Base-by-base conservation (phyloP, 2,797 vertebrate genomes). In the Bucorvus abyssinicus region DNA sequence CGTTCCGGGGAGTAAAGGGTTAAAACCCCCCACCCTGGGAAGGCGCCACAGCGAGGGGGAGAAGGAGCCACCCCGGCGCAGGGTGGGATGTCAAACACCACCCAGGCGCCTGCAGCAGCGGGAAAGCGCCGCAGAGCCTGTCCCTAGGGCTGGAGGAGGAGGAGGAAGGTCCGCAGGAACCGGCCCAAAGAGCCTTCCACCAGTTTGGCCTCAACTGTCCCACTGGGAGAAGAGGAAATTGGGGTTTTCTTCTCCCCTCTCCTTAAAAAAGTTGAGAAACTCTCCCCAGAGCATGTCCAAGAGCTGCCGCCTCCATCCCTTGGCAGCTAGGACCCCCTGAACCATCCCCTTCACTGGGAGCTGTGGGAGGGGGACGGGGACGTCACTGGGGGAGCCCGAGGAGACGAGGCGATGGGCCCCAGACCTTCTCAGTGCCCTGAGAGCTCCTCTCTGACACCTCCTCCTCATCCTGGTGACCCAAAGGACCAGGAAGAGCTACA, bases 251-350 rank as follows among this genome's bases (percentile, higher is more conserved):
- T 23, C 13, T 14, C 16, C 32, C n/a, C 9, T 7, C 30, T 53
- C 14, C 59, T 57, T n/a, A 16, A 42, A 44, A 17, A 57, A 52
- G 7, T 5, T 40, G 7, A 14, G 20, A 8, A 63, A 26, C 10
- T 34, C 81, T 12, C 21, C 7, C 18, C 32, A 59, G 44, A 17
- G 26, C 34, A 8, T 3, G 5, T 9, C 40, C 38, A 42, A 30
- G 34, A 19, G n/a, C 14, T 2, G 44, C 27, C 12, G 18, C 0
- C 3, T 4, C 6, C 14, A 6, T 40, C 17, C 18, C 63, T 36
- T 11, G 2, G 55, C 1, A 0, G 50, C 12, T 4, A 9, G 8
- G 44, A 82, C 45, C 21, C 38, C 29, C 5, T 4, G 17, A 59
- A 14, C 50, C 45, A 9, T 20, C 32, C 56, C 29, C 34, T 26